Percentiles rank a stretch among this genome's conserved stretches.
Conservation (phyloP, 2,797 vertebrate species). For the Stomatorhinus walkeri region DNA sequence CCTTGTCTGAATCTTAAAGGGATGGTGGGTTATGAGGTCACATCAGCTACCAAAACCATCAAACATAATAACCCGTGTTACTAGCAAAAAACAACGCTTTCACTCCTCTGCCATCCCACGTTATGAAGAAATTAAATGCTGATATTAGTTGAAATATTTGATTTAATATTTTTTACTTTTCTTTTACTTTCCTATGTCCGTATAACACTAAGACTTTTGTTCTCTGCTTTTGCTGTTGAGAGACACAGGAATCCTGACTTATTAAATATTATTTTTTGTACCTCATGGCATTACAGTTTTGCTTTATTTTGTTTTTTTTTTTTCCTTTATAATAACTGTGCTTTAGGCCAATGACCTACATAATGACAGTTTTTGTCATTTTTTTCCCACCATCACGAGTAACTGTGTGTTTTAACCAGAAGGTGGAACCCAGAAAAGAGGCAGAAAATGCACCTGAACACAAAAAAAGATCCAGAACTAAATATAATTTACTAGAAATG, state of each 20-base stretch:
- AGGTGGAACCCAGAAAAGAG: background rate
- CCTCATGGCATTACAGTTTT: background rate
- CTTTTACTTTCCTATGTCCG: background rate
- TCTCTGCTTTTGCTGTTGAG: background rate
- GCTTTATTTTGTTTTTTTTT: background rate
- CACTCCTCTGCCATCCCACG: background rate
- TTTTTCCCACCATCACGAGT: background rate
- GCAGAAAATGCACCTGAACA: background rate
- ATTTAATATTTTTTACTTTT: background rate
- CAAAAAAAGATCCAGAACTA: background rate
- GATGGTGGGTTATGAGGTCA: background rate
- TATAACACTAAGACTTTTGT: background rate
- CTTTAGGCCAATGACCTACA: background rate
- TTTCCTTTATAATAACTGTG: background rate
- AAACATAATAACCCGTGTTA: background rate
- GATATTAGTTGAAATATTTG: background rate
- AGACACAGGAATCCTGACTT: background rate
- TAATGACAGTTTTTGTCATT: background rate
- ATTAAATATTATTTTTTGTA: background rate
- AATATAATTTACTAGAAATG: constrained; percentile 8
- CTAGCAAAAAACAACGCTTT: background rate
- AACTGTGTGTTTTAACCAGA: background rate
- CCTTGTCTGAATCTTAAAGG: background rate
- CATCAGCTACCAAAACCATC: background rate
- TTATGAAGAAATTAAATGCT: background rate